phyloP scores from a whole-genome alignment of 2,888 invertebrate genomes.

The Cistogaster globosa region DNA sequence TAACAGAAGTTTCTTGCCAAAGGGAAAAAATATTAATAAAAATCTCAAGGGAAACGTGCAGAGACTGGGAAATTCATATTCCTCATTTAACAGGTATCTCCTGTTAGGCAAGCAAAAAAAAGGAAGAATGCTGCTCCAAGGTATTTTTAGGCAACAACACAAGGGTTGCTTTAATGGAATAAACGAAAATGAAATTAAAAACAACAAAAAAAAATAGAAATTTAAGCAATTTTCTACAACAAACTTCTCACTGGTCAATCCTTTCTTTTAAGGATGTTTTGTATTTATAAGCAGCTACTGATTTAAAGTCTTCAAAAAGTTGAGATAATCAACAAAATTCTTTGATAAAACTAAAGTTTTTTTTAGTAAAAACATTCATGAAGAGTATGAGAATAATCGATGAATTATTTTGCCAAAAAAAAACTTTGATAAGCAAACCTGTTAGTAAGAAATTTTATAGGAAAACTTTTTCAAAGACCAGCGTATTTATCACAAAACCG shows the following conservation, averaged over 20 bases:
- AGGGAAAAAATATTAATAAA: not conserved
- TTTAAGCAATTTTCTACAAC: not conserved
- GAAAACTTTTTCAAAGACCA: no score
- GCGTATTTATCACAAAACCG: no score
- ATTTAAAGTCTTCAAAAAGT: not conserved
- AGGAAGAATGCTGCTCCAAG: not conserved
- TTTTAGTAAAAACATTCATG: no score
- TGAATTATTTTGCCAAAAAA: no score
- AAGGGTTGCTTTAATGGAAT: constrained; percentile 7
- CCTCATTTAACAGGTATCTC: not conserved
- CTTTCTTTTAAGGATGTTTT: not conserved
- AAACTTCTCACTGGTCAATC: not conserved
- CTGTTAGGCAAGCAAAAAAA: not conserved
- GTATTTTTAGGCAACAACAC: not conserved
- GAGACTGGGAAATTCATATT: constrained; percentile 36
- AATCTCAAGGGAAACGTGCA: constrained; percentile 57
- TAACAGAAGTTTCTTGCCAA: not conserved
- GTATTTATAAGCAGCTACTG: not conserved
- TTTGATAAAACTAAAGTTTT: no score
- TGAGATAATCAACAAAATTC: no score
- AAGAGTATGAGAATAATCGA: no score
- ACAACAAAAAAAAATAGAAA: not conserved
- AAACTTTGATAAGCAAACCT: no score
- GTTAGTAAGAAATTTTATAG: no score
- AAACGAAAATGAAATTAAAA: not conserved